Conservation (phyloP, 2,113 vertebrate genomes). For the Thryonomys swinderianus region DNA sequence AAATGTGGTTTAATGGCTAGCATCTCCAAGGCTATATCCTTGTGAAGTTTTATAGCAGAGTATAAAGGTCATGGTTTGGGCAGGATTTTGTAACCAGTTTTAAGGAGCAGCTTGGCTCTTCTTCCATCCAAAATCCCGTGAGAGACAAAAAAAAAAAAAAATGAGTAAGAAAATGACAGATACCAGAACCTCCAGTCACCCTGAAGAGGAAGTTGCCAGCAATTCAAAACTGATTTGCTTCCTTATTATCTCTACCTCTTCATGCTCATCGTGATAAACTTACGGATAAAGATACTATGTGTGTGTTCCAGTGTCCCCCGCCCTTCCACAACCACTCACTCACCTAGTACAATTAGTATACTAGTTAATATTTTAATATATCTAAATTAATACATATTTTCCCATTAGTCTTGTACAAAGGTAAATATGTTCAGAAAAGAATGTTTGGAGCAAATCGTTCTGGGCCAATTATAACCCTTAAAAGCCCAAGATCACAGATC, state of each 20-base stretch:
- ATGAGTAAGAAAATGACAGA: not conserved
- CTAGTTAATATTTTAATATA: no score
- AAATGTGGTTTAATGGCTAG: not conserved
- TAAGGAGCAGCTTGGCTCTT: not conserved
- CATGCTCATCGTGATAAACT: not conserved
- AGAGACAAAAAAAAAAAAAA: not conserved
- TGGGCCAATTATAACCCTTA: not conserved
- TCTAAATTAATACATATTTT: no score
- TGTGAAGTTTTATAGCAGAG: not conserved
- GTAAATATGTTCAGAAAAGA: no score
- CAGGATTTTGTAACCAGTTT: not conserved
- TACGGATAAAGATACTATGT: not conserved
- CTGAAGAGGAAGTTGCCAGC: not conserved
- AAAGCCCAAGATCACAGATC: not conserved
- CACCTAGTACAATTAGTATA: not conserved
- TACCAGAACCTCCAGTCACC: not conserved
- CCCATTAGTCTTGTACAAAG: no score
- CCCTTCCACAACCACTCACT: not conserved
- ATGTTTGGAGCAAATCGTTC: not conserved
- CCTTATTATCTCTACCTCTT: not conserved
- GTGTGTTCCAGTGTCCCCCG: not conserved
- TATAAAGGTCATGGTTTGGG: conserved; percentile 23
- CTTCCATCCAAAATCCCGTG: not conserved
- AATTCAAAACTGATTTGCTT: not conserved
- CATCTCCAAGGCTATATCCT: conserved; percentile 10